Evolutionary conservation across 2,113 vertebrate genomes (phyloP).

Genomic region (Axis porcinus): DNA sequence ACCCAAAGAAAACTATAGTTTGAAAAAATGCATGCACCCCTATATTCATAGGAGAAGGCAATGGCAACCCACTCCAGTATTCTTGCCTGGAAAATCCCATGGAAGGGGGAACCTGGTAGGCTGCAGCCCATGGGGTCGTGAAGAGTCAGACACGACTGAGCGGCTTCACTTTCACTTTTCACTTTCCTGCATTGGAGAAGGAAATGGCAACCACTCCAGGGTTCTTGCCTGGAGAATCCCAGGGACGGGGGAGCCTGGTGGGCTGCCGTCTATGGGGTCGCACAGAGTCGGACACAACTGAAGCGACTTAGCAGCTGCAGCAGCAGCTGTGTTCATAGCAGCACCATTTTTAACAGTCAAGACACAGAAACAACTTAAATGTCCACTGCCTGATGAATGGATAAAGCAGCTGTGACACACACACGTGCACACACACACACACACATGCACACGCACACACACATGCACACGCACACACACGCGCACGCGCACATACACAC

Average conservation of each 20-base stretch:
- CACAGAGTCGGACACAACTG: rapidly evolving
- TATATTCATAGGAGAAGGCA: not conserved
- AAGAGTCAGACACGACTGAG: not conserved
- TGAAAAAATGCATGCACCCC: not conserved
- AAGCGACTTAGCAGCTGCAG: rapidly evolving
- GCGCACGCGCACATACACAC: too few species aligned
- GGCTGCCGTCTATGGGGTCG: rapidly evolving
- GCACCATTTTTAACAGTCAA: not conserved
- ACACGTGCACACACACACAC: too few species aligned
- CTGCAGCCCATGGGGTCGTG: rapidly evolving
- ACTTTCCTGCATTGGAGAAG: not conserved
- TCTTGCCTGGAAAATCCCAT: not conserved
- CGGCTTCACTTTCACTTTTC: not conserved
- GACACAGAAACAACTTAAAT: not conserved
- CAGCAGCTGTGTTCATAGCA: not conserved
- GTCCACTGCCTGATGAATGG: not conserved
- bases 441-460: too few species aligned
- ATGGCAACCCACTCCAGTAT: not conserved
- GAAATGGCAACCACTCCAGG: not conserved
- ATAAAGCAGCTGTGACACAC: not conserved
- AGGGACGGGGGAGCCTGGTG: rapidly evolving
- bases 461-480: rapidly evolving
- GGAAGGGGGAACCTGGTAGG: rapidly evolving
- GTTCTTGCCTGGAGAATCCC: not conserved
- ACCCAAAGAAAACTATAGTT: not conserved